Conservation (phyloP, 2,113 vertebrate species). For the Bos taurus region ARS-UCD2.0 NC_037329.1:116846501-116847000, state of each 20-base stretch:
- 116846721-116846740: neutral
- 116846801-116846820: accelerated
- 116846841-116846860: neutral
- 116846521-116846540: too few relatives aligned
- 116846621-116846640: neutral
- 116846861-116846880: neutral
- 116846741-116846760: neutral
- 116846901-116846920: neutral
- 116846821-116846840: neutral
- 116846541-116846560: too few relatives aligned
- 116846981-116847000: neutral
- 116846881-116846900: neutral
- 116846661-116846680: neutral
- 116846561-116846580: too few relatives aligned
- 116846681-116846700: neutral
- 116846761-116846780: neutral
- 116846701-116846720: neutral
- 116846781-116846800: neutral
- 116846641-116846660: neutral
- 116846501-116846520: too few relatives aligned
- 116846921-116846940: neutral
- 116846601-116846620: accelerated
- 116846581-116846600: too few relatives aligned
- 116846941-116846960: neutral
- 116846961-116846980: neutral